Base-by-base conservation (phyloP, 2,888 invertebrate genomes). In the Drosophila ochracea region DNA sequence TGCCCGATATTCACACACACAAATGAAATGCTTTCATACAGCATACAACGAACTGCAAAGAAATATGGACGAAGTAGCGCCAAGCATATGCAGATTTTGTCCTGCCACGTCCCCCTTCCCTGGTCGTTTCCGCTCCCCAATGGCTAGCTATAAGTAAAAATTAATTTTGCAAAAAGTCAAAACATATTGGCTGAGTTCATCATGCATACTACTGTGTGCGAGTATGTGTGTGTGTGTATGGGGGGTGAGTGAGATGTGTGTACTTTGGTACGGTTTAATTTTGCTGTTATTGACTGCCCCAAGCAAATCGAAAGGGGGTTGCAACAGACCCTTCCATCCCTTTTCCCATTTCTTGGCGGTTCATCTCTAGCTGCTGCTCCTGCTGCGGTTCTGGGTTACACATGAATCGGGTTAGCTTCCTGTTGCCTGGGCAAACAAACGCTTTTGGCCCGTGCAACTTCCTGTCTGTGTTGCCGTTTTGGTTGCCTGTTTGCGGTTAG, bases 281-380 rank as follows among this genome's bases (percentile, higher is more conserved):
- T 86, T 83, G 85, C 79, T 86, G 90, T 86, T 86, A 86, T 86
- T 86, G 86, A 86, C 89, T 73, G 86, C 86, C 90, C 53, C 50
- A 47, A 74, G 85, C 82, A 71, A 70, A 68, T 71, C 70, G 90
- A 82, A 88, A n/a, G 60, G 77, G 80, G 80, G 47, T 75, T 52
- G 39, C 55, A 55, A 37, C 28, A 39, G 39, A 39, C 28, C 39
- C 39, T 47, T 68, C 41, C 16, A 21, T 60, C 25, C 58, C 58
- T 57, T 43, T 28, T 31, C 41, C 49, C 39, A 31, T 49, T 52
- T 41, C 62, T 50, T 73, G 25, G 25, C 16, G 47, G 7, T 47
- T 47, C 47, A 47, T 63, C 68, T 63, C 62, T 59, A 57, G 25
- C 49, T 60, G 6, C 41, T 60, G 9, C 53, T 57, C 30, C 21